Evolutionary conservation across 1,140 invertebrate species (phyloP), one percentile per base, ranked within the genome.

Genomic region (Mya arenaria): DNA sequence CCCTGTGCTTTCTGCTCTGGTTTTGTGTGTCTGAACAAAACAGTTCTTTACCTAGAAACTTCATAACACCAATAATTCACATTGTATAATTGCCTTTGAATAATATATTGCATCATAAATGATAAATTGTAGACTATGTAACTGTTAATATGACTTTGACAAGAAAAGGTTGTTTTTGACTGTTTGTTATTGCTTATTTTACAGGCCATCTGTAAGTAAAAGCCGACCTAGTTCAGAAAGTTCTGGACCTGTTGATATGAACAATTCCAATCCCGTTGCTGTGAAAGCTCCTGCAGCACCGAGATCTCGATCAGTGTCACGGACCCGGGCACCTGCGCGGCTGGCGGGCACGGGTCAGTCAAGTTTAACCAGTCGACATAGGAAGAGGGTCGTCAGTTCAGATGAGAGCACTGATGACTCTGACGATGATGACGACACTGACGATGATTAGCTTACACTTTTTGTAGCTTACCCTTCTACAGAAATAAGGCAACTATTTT

Each of bases 291-390:
- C 56, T 23, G 17, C 25, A 74, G 37, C 60, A 62, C 72, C 55
- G 62, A 74, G 72, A 37, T 74, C 72, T 41, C 23, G 72, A 23
- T 74, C 72, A 37, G 72, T 74, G 1, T 74, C 72, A 74, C 60
- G 72, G 72, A 60, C 72, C 39, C 13, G 72, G 19, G 72, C 41
- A 25, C 28, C 72, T 39, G 55, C 23, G 17, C 37, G 39, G 62
- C 55, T 55, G 60, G 55, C 60, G 62, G 37, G 58, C 62, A n/a
- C 48, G 1, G 1, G 36, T 28, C 71, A 73, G 36, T 44, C 28
- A 13, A 74, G 32, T 28, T 23, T 52, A 10, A 34, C 72, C 36
- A 62, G 28, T 28, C 19, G 52, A 62, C 62, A 23, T 25, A 74
- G 56, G 52, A 74, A 74, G 39, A 74, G 62, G 62, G 72, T 74